phyloP scores from a whole-genome alignment of 2,888 invertebrate species.

The Stenotaenia linearis region DNA sequence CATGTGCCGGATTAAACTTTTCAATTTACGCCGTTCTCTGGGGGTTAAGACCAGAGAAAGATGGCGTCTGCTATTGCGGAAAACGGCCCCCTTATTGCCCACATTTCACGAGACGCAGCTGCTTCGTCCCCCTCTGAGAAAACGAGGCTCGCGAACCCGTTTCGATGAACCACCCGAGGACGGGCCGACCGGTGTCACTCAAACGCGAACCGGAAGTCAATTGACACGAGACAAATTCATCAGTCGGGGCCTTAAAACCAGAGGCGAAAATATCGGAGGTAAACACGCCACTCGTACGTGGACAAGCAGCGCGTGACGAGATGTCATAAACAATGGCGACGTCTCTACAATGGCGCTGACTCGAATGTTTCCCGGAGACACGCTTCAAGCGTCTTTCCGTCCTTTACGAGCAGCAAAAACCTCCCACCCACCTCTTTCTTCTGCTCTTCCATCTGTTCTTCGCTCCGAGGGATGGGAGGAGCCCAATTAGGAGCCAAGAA shows the following conservation, averaged over 20 bases:
- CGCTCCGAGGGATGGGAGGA: neutral
- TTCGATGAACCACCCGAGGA: neutral
- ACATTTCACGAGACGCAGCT: neutral
- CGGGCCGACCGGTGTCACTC: neutral
- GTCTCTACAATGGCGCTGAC: neutral
- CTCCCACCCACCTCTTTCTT: neutral
- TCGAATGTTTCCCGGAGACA: slow-evolving; percentile 8
- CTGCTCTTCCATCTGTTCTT: slow-evolving; percentile 9
- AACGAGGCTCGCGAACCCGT: neutral
- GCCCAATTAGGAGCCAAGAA: slow-evolving; percentile 19
- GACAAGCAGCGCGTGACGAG: neutral
- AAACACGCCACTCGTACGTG: neutral
- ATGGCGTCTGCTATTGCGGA: neutral
- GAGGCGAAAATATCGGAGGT: neutral
- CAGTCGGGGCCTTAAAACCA: neutral
- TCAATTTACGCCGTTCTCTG: neutral
- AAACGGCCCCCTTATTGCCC: neutral
- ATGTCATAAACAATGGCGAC: slow-evolving; percentile 3
- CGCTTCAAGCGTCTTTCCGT: slow-evolving; percentile 12
- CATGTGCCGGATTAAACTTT: slow-evolving; percentile 9
- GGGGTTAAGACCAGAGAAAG: neutral
- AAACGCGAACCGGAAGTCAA: neutral
- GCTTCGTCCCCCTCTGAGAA: neutral
- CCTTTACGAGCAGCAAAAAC: neutral
- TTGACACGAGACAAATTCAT: neutral